Percentiles rank a stretch among this genome's conserved stretches.
Conservation (phyloP, 2,888 invertebrate genomes). For the Buathra laborator region DNA sequence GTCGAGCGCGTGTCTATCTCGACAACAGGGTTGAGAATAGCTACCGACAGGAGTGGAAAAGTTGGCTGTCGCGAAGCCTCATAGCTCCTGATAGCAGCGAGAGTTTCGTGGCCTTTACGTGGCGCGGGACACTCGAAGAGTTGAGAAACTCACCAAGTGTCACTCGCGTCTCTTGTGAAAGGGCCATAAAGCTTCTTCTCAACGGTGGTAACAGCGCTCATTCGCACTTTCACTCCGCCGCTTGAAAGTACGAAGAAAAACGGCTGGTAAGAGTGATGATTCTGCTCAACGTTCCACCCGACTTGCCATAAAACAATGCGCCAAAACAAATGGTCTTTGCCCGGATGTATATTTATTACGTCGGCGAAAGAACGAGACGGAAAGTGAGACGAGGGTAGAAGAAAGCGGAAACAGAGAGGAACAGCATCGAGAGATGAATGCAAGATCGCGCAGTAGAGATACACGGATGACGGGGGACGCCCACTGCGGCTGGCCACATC, state of each 20-base stretch:
- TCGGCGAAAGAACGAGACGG: constrained; percentile 53
- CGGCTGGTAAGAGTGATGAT: constrained; percentile 78
- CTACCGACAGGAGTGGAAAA: constrained; percentile 11
- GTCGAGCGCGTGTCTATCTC: constrained; percentile 20
- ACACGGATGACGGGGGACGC: not conserved
- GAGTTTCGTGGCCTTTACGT: constrained; percentile 36
- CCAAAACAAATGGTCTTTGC: constrained; percentile 79
- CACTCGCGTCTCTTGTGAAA: constrained; percentile 45
- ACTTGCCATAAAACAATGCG: constrained; percentile 77
- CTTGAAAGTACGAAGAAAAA: constrained; percentile 73
- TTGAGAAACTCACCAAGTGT: constrained; percentile 45
- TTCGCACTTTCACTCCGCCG: constrained; percentile 10
- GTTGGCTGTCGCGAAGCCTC: constrained; percentile 12
- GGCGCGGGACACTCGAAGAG: constrained; percentile 30
- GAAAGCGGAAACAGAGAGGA: constrained; percentile 36
- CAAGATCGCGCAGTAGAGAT: not conserved
- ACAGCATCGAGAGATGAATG: constrained; percentile 6
- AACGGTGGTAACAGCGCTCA: constrained; percentile 10
- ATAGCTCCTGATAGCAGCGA: not conserved
- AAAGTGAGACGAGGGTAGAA: constrained; percentile 38
- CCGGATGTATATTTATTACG: constrained; percentile 80
- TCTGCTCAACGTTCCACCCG: constrained; percentile 70
- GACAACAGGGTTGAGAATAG: constrained; percentile 2
- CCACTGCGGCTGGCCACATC: constrained; percentile 40
- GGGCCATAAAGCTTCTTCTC: constrained; percentile 60